Conservation (phyloP, 2,888 invertebrate species). For the Eurois occulta region DNA sequence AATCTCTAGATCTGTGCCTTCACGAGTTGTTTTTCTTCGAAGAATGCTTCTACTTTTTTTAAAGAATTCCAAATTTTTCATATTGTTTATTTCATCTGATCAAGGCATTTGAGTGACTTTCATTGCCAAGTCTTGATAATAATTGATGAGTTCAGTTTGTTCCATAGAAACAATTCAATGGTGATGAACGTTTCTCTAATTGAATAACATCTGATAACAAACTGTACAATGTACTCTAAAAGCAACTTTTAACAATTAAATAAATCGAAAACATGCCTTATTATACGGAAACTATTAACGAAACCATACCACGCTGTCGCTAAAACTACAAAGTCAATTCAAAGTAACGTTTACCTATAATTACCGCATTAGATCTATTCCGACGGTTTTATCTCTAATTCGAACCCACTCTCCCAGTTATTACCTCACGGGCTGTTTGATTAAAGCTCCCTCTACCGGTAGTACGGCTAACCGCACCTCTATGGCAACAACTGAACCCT, state of each 20-base stretch:
- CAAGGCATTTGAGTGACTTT: neutral
- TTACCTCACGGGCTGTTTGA: slow-evolving; percentile 49
- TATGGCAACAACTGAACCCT: neutral
- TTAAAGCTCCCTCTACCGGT: slow-evolving; percentile 44
- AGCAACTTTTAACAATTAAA: neutral
- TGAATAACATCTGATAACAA: neutral
- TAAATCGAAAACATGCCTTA: neutral
- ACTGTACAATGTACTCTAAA: neutral
- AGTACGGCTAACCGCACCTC: slow-evolving; percentile 1
- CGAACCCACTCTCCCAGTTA: slow-evolving; percentile 30
- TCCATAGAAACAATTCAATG: neutral
- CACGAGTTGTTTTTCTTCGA: neutral
- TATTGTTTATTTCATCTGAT: neutral
- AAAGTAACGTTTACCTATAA: slow-evolving; percentile 29
- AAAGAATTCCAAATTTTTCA: neutral
- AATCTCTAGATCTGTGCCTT: neutral
- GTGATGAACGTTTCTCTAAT: neutral
- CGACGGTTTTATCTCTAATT: slow-evolving; percentile 42
- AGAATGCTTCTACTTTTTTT: neutral
- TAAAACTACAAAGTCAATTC: slow-evolving; percentile 31
- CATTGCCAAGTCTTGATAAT: neutral
- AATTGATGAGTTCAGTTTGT: neutral
- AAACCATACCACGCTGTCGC: neutral
- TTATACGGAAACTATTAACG: neutral
- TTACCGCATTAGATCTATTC: slow-evolving; percentile 55